phyloP scores from a whole-genome alignment of 2,113 vertebrate genomes.

The Gila orcuttii region DNA sequence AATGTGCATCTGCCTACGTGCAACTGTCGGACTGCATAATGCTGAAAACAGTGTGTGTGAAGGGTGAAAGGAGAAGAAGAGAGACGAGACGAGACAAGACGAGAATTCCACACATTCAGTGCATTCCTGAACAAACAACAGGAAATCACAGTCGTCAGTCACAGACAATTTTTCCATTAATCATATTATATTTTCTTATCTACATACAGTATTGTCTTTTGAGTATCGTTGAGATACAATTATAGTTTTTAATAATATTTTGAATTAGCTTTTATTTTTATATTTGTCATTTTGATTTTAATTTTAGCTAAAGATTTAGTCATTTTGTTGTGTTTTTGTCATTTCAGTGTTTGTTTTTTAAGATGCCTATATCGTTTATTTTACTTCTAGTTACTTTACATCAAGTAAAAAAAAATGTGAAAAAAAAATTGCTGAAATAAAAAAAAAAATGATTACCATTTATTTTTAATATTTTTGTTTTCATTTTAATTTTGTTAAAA shows the following conservation, averaged over 20 bases:
- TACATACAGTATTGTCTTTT: background rate
- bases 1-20: background rate
- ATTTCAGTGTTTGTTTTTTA: background rate
- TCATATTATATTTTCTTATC: background rate
- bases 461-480: no score
- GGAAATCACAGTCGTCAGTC: background rate
- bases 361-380: background rate
- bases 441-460: no score
- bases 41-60: background rate
- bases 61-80: background rate
- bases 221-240: background rate
- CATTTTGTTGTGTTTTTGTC: background rate
- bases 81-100: conserved; percentile 21
- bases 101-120: background rate
- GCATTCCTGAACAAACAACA: background rate
- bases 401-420: no score
- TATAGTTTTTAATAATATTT: background rate
- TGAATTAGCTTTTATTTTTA: background rate
- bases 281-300: background rate
- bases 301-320: background rate
- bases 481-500: no score
- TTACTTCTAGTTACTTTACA: background rate
- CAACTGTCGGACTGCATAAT: no score
- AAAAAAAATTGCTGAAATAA: no score
- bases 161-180: background rate